Evolutionary conservation across 2,888 invertebrate genomes (phyloP), one percentile per base, ranked within the genome.

Genomic region (Lasioglossum calceatum): DNA sequence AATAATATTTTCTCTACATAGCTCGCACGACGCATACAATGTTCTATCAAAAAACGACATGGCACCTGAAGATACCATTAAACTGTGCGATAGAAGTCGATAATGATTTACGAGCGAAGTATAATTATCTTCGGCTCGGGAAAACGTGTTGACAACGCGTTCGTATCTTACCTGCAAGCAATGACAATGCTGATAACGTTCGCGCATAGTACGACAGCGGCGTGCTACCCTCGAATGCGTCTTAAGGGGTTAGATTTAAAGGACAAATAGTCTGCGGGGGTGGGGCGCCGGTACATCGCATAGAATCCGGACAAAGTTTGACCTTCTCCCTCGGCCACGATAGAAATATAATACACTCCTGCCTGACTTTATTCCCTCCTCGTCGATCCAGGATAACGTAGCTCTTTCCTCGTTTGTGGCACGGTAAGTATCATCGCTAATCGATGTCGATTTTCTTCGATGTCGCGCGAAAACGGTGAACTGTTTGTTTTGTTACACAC

Each of bases 241-340:
- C 23, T 54, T 12, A 80, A 81, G 75, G 86, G 86, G 82, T 91
- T 87, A 87, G 84, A 87, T 83, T 83, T 74, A 82, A 83, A 77
- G 78, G 81, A 80, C 75, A 73, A 79, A 77, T 8, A 81, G 54
- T 77, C 16, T 58, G 44, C n/a, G 85, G 91, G 89, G 90, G 90
- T 90, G 93, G 92, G 91, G 90, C 92, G 87, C 89, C 91, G 92
- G 92, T 83, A 88, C 88, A 88, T 92, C 72, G 87, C 84, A 84
- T 77, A 83, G 81, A 80, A 84, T 83, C 74, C 82, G 58, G 58
- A 78, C 82, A 72, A 44, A 89, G 87, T 86, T 89, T 83, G 87
- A 90, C 81, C 87, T 88, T 88, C 85, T 74, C 75, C 77, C 50
- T 70, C 14, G n/a, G 4, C 58, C 47, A 3, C 50, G 54, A 64